phyloP scores from a whole-genome alignment of 2,113 vertebrate genomes.

The Myotis brandtii region DNA sequence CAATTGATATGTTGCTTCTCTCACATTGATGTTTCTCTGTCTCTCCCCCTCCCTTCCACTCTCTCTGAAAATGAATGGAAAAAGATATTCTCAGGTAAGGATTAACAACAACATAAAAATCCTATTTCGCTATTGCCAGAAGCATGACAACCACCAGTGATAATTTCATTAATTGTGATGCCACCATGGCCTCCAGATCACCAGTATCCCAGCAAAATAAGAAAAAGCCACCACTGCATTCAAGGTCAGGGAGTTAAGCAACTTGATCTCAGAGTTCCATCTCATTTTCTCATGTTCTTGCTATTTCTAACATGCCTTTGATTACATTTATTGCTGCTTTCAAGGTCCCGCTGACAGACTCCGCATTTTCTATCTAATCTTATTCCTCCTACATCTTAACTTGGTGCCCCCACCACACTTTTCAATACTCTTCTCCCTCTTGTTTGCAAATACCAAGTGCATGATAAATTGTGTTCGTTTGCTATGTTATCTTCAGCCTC shows the following conservation, averaged over 20 bases:
- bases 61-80: too few relatives aligned
- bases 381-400: not conserved
- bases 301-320: not conserved
- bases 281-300: not conserved
- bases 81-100: too few relatives aligned
- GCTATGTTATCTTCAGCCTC: not conserved
- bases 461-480: not conserved
- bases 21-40: too few relatives aligned
- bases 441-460: not conserved
- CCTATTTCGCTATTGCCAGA: not conserved
- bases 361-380: not conserved
- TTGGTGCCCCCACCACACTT: not conserved
- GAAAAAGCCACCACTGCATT: not conserved
- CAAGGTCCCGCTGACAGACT: not conserved
- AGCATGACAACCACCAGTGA: not conserved
- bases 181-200: not conserved
- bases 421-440: not conserved
- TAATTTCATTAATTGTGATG: not conserved
- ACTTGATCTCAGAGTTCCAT: not conserved
- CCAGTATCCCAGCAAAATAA: not conserved
- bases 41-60: too few relatives aligned
- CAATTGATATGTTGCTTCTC: too few relatives aligned
- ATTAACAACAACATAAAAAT: not conserved
- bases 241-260: not conserved
- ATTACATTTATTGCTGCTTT: not conserved